Base-by-base conservation (phyloP, 2,113 vertebrate genomes). In the Daubentonia madagascariensis region DNA sequence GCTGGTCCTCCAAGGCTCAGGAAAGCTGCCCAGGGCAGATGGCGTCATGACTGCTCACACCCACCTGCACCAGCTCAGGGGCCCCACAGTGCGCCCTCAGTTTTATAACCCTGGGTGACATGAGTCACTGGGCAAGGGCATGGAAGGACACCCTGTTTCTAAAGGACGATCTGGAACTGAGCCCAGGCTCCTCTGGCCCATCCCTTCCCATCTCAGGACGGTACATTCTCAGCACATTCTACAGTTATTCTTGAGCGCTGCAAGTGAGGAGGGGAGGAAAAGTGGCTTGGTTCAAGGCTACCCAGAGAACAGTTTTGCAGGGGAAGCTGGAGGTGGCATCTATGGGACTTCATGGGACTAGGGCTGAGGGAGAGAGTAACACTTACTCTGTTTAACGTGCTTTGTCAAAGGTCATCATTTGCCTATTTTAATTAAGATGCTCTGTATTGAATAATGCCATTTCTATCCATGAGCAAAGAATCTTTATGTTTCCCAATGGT, bases 381-480 rank as follows among this genome's bases (percentile, higher is more conserved):
- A 13, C 83, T 65, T 25, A 20, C 40, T 35, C 37, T 63, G n/a
- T 57, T 65, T 90, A 92, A 75, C 48, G 57, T 63, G 28, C 81
- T 76, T 14, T 79, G 17, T 67, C 79, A 93, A 93, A 91, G 91
- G 40, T 35, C 54, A 78, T 20, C 14, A 48, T 75, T 92, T 89
- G n/a, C 16, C 80, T 80, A 11, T 59, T 94, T 85, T 72, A 83
- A 94, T 96, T 72, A 92, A 91, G 37, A 91, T 43, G 3, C 32
- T 52, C 50, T 85, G 20, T 23, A 28, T 45, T 45, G 61, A 89
- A 83, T 79, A 65, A 86, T 45, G 48, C 6, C 59, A 30, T 94
- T 91, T 96, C 85, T 95, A 57, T 45, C 28, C 52, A 93, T 7
- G 57, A 75, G 79, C 80, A 95, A 94, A 59, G 48, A 91, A 30